Evolutionary conservation across 2,888 invertebrate species (phyloP), one percentile per base, ranked within the genome.

Genomic region (Eupelmus urozonus): DNA sequence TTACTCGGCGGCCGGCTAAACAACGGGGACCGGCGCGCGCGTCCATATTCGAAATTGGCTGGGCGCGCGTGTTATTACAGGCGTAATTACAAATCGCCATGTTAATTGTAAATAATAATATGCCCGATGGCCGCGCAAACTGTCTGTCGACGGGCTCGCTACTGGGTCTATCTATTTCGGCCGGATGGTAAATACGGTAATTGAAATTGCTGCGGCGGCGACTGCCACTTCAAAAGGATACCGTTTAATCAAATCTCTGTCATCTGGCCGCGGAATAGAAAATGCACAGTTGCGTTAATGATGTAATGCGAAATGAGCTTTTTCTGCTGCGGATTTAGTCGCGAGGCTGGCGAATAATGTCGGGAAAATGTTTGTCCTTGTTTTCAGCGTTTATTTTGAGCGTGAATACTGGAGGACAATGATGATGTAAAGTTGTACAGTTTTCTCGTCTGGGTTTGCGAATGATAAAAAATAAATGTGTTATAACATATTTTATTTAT

Each of bases 91-190:
- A 66, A 72, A 77, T 77, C 23, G 60, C 18, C 18, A 25, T 45
- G 72, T 62, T 77, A 66, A 60, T 66, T 66, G 42, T 72, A 77
- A 67, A 72, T 77, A 72, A 72, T 72, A 77, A 77, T 51, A 51
- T 45, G 49, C 27, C 16, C 34, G 53, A 5, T 25, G 62, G 13
- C 13, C 66, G 25, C 49, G n/a, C 29, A 7, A 23, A 18, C 13
- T 20, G n/a, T 27, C 42, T 49, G 20, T 25, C 25, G 18, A 9
- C 49, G 11, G 9, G n/a, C 9, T 25, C 57, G 27, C 25, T 2
- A 13, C 13, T 25, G 55, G 1, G 25, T n/a, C 18, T 25, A 45
- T n/a, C 2, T 16, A 18, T 49, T 49, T 29, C 45, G 49, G 13
- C n/a, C n/a, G n/a, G n/a, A 18, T 63, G 20, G 25, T 18, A 60